Percentiles rank a stretch among this genome's conserved stretches.
Conservation (phyloP, 2,888 invertebrate genomes). For the Mythimna albipuncta region DNA sequence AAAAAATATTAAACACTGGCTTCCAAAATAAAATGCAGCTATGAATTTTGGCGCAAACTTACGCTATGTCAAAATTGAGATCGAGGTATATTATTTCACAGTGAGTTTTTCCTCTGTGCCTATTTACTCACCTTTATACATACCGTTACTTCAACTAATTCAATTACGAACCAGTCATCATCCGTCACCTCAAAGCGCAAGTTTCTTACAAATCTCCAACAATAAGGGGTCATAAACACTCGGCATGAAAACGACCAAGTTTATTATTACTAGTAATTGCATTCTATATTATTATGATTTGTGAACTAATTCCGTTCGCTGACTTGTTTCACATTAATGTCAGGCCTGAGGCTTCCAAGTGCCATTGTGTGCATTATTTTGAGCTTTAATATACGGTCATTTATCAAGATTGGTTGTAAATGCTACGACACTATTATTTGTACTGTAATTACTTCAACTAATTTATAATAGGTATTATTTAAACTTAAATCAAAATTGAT, state of each 20-base stretch:
- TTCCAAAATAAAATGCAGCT: too few species aligned
- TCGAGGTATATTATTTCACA: too few species aligned
- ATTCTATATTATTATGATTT: conserved; percentile 45
- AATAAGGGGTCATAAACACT: conserved; percentile 1
- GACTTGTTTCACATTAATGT: conserved; percentile 50
- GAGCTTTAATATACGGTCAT: conserved; percentile 35
- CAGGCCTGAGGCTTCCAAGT: conserved; percentile 49
- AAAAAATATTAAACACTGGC: too few species aligned
- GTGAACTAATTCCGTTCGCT: conserved; percentile 36
- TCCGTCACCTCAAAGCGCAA: neutral
- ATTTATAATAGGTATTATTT: conserved; percentile 20
- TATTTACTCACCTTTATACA: neutral
- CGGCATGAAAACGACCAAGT: conserved; percentile 1
- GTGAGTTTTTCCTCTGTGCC: too few species aligned
- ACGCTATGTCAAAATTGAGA: too few species aligned
- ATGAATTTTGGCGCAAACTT: too few species aligned
- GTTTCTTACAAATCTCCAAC: neutral
- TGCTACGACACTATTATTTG: conserved; percentile 27
- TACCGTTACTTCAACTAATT: neutral
- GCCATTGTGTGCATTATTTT: conserved; percentile 47
- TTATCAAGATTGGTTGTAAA: conserved; percentile 38
- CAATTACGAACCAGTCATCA: neutral
- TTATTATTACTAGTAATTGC: conserved; percentile 44
- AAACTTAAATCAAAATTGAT: neutral
- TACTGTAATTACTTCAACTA: conserved; percentile 32